Evolutionary conservation across 2,888 invertebrate species (phyloP).

Genomic region (Phalera bucephala): DNA sequence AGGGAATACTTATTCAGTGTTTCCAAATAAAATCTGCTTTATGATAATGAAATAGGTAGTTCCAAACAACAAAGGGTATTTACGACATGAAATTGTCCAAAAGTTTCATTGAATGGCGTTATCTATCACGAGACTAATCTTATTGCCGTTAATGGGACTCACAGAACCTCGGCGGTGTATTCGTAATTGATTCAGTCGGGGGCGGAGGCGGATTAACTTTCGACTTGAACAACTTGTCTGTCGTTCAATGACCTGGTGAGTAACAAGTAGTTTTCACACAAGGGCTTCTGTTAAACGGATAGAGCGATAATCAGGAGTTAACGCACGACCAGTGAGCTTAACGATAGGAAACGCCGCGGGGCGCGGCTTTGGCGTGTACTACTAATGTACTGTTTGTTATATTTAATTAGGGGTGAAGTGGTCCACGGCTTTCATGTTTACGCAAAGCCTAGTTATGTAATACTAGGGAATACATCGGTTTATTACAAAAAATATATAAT

Average conservation of each 20-base stretch:
- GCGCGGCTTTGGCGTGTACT: constrained; percentile 42
- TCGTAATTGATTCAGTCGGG: constrained; percentile 68
- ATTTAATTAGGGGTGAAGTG: constrained; percentile 32
- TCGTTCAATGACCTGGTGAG: constrained; percentile 62
- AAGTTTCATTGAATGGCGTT: constrained; percentile 50
- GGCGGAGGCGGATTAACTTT: constrained; percentile 65
- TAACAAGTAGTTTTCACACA: constrained; percentile 54
- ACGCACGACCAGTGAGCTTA: constrained; percentile 44
- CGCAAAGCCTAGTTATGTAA: constrained; percentile 12
- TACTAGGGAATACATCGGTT: too few relatives aligned
- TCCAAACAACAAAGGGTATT: constrained; percentile 15
- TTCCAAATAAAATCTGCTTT: too few relatives aligned
- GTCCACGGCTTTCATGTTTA: constrained; percentile 16
- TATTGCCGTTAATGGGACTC: constrained; percentile 63
- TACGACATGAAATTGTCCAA: constrained; percentile 44
- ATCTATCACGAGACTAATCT: constrained; percentile 62
- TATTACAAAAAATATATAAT: too few relatives aligned
- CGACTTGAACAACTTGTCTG: constrained; percentile 44
- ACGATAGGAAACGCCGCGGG: constrained; percentile 37
- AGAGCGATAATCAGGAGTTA: constrained; percentile 58
- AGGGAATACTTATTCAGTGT: too few relatives aligned
- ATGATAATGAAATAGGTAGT: too few relatives aligned
- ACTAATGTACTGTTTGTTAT: constrained; percentile 32
- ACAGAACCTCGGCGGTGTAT: constrained; percentile 44
- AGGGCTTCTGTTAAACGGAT: constrained; percentile 76